Conservation (phyloP, 2,797 vertebrate species). For the Aplochiton taeniatus region DNA sequence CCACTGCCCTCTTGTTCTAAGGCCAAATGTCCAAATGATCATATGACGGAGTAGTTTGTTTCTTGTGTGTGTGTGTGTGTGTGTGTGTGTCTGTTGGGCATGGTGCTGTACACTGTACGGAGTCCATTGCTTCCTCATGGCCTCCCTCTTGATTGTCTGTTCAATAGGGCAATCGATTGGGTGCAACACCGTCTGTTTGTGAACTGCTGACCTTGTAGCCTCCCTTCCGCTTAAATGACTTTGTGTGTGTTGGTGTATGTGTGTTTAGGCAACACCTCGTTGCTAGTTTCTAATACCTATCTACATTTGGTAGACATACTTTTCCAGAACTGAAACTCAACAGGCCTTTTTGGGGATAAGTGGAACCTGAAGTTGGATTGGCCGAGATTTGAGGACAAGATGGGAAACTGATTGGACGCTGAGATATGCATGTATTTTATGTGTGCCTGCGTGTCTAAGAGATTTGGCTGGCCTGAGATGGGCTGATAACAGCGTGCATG, state of each 20-base stretch:
- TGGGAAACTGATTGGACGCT: too few relatives aligned
- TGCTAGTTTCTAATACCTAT: constrained; percentile 28
- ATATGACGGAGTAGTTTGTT: neutral
- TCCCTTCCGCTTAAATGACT: constrained; percentile 21
- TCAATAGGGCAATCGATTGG: constrained; percentile 41
- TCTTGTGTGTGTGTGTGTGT: neutral
- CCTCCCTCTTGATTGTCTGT: neutral
- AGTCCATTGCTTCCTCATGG: constrained; percentile 3
- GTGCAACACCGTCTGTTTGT: constrained; percentile 26
- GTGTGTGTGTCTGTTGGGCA: constrained; percentile 16
- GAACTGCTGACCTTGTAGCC: constrained; percentile 50
- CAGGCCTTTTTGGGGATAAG: constrained; percentile 52
- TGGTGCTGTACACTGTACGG: constrained; percentile 18
- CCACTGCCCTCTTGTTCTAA: too few relatives aligned
- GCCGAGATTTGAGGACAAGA: too few relatives aligned
- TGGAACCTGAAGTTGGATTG: neutral
- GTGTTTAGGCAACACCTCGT: constrained; percentile 51
- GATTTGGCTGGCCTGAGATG: constrained; percentile 46
- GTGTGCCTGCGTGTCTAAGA: constrained; percentile 36
- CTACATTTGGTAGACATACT: constrained; percentile 56
- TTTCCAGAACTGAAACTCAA: constrained; percentile 63
- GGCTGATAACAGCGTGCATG: constrained; percentile 57
- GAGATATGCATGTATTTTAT: constrained; percentile 35
- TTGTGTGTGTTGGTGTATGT: constrained; percentile 25
- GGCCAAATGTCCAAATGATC: too few relatives aligned